phyloP scores from a whole-genome alignment of 2,113 vertebrate genomes.

The Talpa occidentalis region DNA sequence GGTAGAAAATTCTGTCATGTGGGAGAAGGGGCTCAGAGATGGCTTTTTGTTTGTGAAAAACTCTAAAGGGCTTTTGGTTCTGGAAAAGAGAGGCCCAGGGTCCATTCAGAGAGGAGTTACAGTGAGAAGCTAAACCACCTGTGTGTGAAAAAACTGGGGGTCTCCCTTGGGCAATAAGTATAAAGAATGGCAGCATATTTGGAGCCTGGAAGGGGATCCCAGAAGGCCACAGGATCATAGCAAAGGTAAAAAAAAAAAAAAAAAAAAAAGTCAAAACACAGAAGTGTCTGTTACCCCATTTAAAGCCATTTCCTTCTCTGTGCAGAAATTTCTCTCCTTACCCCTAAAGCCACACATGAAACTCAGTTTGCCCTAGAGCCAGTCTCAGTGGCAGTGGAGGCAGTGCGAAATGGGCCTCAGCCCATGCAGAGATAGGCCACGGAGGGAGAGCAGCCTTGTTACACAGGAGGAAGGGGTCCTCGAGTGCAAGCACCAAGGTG shows the following conservation, averaged over 20 bases:
- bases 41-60: background rate
- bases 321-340: background rate
- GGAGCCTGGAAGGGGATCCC: background rate
- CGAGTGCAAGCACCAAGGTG: background rate
- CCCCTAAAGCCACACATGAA: background rate
- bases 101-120: background rate
- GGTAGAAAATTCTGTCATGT: background rate
- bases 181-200: background rate
- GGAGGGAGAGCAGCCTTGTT: background rate
- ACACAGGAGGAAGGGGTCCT: background rate
- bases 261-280: background rate
- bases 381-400: background rate
- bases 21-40: background rate
- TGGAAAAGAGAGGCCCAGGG: background rate
- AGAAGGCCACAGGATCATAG: background rate
- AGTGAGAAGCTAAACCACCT: background rate
- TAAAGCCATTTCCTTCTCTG: background rate
- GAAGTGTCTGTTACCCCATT: background rate
- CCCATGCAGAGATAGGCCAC: background rate
- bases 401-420: background rate
- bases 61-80: background rate
- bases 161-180: background rate
- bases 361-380: background rate
- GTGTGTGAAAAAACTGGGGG: background rate
- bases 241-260: background rate